Evolutionary conservation across 2,888 invertebrate genomes (phyloP), one percentile per base, ranked within the genome.

Genomic region (Coleophora deauratella): DNA sequence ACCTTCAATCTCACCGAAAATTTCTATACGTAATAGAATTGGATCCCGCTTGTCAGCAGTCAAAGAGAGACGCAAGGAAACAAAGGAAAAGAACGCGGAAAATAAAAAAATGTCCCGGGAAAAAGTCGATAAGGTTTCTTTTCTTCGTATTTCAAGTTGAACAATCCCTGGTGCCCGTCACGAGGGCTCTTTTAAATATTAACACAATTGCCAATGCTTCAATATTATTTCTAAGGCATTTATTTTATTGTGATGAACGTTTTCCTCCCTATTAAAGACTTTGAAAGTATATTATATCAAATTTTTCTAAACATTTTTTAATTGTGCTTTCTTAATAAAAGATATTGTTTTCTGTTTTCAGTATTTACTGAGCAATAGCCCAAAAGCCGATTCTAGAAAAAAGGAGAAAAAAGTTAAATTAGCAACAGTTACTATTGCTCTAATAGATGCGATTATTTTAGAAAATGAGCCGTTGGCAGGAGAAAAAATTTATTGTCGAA

Each of bases 371-470:
- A 77, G 71, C 38, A 82, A 79, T 42, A 69, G 72, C n/a, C 56
- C 65, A 1, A 77, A 71, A 50, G 58, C 66, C 38, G 67, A 71
- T 12, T 41, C 52, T 11, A 40, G 52, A 3, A 72, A 57, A 54
- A 79, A 74, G 52, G 75, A 59, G 47, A 59, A 52, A 9, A 81
- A 76, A 66, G 42, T 21, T 21, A 21, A 21, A 21, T 21, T 69
- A 32, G 81, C 95, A 11, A 95, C 97, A 27, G 95, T 99, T 10
- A 98, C 96, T 38, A 92, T 99, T 58, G 93, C 97, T 32, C 86
- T 99, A 46, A 94, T 99, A 27, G 97, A 98, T 80, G 97, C 94
- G 31, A 93, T 90, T 75, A 93, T 94, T 66, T 86, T 98, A 44
- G 88, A 92, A 45, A 88, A 37, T 39, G 41, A 45, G 9, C 9